These are phyloP conservation scores for Ametastegia equiseti DNA, from an alignment of 2,888 invertebrate genomes.

Conservation along the genomic window DNA sequence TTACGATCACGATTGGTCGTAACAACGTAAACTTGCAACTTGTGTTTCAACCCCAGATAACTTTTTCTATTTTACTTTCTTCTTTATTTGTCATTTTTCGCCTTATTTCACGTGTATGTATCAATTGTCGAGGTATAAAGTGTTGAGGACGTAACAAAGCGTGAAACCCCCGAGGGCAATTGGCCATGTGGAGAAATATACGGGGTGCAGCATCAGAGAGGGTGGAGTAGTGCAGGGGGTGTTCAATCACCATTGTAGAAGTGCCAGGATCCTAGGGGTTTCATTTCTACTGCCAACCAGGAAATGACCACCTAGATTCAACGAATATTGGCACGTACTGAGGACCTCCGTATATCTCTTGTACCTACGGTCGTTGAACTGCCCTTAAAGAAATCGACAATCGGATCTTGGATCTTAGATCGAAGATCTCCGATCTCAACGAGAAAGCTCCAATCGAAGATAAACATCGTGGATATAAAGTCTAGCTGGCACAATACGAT, in stretches of 20 bases:
- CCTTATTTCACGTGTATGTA: too few relatives aligned
- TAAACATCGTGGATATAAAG: constrained; percentile 32
- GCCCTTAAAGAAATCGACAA: constrained; percentile 26
- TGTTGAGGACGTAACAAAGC: background rate
- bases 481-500: constrained; percentile 24
- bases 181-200: constrained; percentile 63
- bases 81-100: too few relatives aligned
- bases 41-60: too few relatives aligned
- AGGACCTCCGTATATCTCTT: constrained; percentile 25
- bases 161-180: constrained; percentile 52
- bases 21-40: too few relatives aligned
- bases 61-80: too few relatives aligned
- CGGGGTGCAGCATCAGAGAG: constrained; percentile 59
- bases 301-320: constrained; percentile 35
- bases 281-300: constrained; percentile 36
- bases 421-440: constrained; percentile 3
- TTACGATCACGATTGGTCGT: too few relatives aligned
- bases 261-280: constrained; percentile 49
- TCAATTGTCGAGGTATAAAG: constrained; percentile 12
- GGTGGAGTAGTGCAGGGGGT: constrained; percentile 49
- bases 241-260: constrained; percentile 62
- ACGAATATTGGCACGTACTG: constrained; percentile 35
- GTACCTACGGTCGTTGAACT: background rate
- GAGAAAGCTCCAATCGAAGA: constrained; percentile 21
- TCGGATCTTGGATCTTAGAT: constrained; percentile 12